Base-by-base conservation (phyloP, 2,797 vertebrate species). In the Cossypha caffra region DNA sequence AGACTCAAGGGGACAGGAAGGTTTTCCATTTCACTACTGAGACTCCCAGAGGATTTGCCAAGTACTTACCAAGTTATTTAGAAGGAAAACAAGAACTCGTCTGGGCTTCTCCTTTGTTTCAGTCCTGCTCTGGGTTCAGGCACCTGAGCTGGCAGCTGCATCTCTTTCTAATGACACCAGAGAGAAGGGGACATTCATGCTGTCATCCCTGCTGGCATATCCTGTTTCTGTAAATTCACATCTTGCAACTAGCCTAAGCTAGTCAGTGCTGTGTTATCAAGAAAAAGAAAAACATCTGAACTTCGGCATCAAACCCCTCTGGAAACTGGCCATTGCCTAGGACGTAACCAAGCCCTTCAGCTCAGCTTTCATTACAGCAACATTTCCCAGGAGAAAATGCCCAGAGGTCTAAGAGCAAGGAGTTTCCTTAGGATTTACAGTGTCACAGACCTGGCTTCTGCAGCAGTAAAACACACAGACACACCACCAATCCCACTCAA, bases 131-230 rank as follows among this genome's bases (percentile, higher is more conserved):
- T 59, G 75, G 51, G 81, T 79, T 75, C 67, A 54, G 88, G 91
- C 82, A 95, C 95, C 94, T 96, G 91, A 94, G 82, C 75, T 95
- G 85, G 83, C 96, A 93, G 75, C 96, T 91, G 81, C 72, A 51
- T 52, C 89, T 86, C 45, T 90, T 84, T 96, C 83, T 96, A 89
- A 97, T 88, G 75, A 86, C 85, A 58, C 1, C 0, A 82, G 91
- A 86, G 89, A 97, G 69, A 92, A 72, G 80, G 75, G 92, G 83
- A 95, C 88, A 81, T 89, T 96, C 85, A 86, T 28, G 20, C 75
- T 82, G 86, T 77, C 43, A 20, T 91, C 96, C 94, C 89, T 81
- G 42, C 86, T 92, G 93, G 81, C 83, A 57, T 93, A 96, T 96
- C 90, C 75, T 93, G 61, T 97, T 97, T 94, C 95, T 92, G 40